Base-by-base conservation (phyloP, 2,113 vertebrate species). In the Pimephales promelas region DNA sequence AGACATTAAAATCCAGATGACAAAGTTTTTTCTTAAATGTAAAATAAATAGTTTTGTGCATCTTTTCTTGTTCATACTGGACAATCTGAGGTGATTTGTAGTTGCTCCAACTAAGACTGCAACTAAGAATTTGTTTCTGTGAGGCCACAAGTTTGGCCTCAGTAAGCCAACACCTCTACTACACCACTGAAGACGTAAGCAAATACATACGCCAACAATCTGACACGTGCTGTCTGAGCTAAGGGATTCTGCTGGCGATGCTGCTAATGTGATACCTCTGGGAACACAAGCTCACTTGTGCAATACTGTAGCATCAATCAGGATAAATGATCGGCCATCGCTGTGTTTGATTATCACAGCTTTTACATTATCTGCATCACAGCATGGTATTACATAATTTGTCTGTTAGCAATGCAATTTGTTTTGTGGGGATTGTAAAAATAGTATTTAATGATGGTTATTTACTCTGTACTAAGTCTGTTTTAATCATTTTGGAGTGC, bases 251-350 rank as follows among this genome's bases (percentile, higher is more conserved):
- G 59, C 40, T 79, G 43, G 16, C 59, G 66, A 68, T 56, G 45
- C 47, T 49, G 52, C 36, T 31, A 45, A 84, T 77, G 36, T 36
- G 75, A 84, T 84, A 84, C 76, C 20, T 77, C 62, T 84, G 83
- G 64, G 83, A 84, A n/a, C 2, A n/a, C 28, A n/a, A 77, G 36
- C 66, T 49, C 75, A 34, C 24, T 36, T 84, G 83, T 72, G 74
- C 66, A 72, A 24, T 47, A n/a, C n/a, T n/a, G n/a, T n/a, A 78
- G 47, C 66, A 79, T 79, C 72, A 79, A 79, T 79, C 83, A 59
- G 10, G 61, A 47, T 20, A 61, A 70, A 61, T 11, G 36, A 54
- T 56, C 2, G 26, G 7, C 34, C 73, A 49, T 68, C 43, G 62
- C 61, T 36, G 16, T 68, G 52, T 14, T 34, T 62, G 11, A 54